These are phyloP conservation scores for Ctenopoma multispine DNA, from an alignment of 2,797 vertebrate species.

Conservation along the genomic window DNA sequence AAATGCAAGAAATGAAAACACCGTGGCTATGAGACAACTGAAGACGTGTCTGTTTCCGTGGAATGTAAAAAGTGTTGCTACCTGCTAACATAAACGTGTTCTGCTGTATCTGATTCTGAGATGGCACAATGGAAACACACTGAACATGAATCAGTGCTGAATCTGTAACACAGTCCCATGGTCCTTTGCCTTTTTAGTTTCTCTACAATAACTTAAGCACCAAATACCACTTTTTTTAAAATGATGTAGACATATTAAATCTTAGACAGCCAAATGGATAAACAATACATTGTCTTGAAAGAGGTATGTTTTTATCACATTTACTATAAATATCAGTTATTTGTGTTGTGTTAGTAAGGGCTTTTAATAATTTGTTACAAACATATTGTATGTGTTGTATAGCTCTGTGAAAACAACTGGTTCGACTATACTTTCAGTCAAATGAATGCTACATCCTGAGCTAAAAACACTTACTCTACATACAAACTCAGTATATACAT, in stretches of 20 bases:
- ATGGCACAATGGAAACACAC: slow-evolving; percentile 57
- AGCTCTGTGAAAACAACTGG: slow-evolving; percentile 30
- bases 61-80: slow-evolving; percentile 40
- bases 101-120: slow-evolving; percentile 42
- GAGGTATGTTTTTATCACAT: slow-evolving; percentile 20
- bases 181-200: slow-evolving; percentile 30
- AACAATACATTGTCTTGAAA: slow-evolving; percentile 17
- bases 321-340: slow-evolving; percentile 22
- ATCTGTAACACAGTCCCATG: neutral
- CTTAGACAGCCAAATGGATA: slow-evolving; percentile 17
- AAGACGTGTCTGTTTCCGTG: slow-evolving; percentile 25
- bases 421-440: slow-evolving; percentile 30
- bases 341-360: slow-evolving; percentile 52
- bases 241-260: slow-evolving; percentile 11
- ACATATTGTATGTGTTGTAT: slow-evolving; percentile 21
- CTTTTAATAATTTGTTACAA: slow-evolving; percentile 24
- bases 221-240: slow-evolving; percentile 24
- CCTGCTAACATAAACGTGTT: slow-evolving; percentile 4
- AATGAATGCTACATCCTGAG: slow-evolving; percentile 19
- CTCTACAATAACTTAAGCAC: slow-evolving; percentile 42
- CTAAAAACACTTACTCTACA: slow-evolving; percentile 20
- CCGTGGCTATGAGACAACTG: slow-evolving; percentile 16
- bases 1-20: slow-evolving; percentile 32
- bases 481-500: slow-evolving; percentile 50
- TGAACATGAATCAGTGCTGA: slow-evolving; percentile 29